Base-by-base conservation (phyloP, 2,797 vertebrate genomes). In the Tachyglossus aculeatus region DNA sequence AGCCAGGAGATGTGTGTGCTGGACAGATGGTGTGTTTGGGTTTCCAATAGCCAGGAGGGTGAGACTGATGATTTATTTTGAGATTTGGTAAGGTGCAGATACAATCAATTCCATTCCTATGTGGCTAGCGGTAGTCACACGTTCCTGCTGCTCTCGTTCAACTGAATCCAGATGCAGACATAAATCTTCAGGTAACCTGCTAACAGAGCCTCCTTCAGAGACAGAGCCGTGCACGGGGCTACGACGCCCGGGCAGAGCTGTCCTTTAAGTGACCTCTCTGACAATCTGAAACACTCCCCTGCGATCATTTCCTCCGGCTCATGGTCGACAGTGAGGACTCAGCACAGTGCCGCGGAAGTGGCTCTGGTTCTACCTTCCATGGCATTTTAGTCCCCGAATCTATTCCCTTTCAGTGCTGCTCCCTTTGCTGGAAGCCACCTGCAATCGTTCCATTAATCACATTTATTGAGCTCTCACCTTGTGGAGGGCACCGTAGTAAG, bases 1-100 rank as follows among this genome's bases (percentile, higher is more conserved):
- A 1, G 88, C 88, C 88, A 87, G 83, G 84, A 91, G 86, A 74
- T 78, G 77, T 36, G 55, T 0, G 4, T 0, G 0, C 85, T 64
- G 73, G 82, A 85, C 90, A 91, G 88, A 91, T 91, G 89, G 90
- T 66, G 61, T 54, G 57, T 63, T 81, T 84, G 85, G 81, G 84
- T 86, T 80, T 73, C 74, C 16, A 31, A 52, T 90, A 57, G 62
- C 85, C 89, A 82, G 71, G 71, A 82, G 75, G 69, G 71, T 84
- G 78, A 7, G 36, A 59, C 81, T 72, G 71, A 55, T 87, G 75
- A 89, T 90, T 90, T 90, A 89, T 86, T 77, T 76, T 4, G 3
- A 68, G 73, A 61, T 74, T 84, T 41, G 3, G 55, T 84, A 78
- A 85, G 63, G 10, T 77, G 63, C 60, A 67, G 71, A 29, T 59